phyloP scores from a whole-genome alignment of 2,113 vertebrate species.

The Chaetura pelagica region DNA sequence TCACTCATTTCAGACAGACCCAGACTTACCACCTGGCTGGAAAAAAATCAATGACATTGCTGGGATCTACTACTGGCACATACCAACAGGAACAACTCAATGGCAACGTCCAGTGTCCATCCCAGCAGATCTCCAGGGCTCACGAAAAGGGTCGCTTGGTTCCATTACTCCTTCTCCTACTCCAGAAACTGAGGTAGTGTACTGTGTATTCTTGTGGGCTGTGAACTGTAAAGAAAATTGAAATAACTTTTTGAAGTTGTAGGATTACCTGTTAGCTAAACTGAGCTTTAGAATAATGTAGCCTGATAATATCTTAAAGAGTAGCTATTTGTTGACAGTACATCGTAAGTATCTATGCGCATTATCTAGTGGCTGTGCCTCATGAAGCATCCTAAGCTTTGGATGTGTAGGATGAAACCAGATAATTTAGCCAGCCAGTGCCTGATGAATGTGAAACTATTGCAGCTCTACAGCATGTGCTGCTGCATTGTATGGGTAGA shows the following conservation, averaged over 20 bases:
- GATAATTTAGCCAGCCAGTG: not conserved
- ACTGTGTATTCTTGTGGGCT: not conserved
- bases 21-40: conserved; percentile 94
- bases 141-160: conserved; percentile 86
- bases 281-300: not conserved
- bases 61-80: conserved; percentile 95
- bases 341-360: not conserved
- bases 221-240: not conserved
- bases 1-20: conserved; percentile 93
- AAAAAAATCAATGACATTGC: conserved; percentile 89
- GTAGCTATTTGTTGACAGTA: not conserved
- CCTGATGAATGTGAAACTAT: conserved; percentile 17
- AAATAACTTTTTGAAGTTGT: conserved; percentile 25
- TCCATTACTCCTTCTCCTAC: conserved; percentile 92
- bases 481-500: not conserved
- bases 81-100: conserved; percentile 92
- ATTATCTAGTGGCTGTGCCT: conserved; percentile 21
- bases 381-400: not conserved
- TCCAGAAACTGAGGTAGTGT: conserved; percentile 90
- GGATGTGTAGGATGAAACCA: not conserved
- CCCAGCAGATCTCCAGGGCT: conserved; percentile 76
- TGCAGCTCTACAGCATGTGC: not conserved
- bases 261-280: not conserved
- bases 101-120: conserved; percentile 87
- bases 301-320: not conserved